Conservation (phyloP, 1,140 invertebrate species). For the Bombus consobrinus region DNA sequence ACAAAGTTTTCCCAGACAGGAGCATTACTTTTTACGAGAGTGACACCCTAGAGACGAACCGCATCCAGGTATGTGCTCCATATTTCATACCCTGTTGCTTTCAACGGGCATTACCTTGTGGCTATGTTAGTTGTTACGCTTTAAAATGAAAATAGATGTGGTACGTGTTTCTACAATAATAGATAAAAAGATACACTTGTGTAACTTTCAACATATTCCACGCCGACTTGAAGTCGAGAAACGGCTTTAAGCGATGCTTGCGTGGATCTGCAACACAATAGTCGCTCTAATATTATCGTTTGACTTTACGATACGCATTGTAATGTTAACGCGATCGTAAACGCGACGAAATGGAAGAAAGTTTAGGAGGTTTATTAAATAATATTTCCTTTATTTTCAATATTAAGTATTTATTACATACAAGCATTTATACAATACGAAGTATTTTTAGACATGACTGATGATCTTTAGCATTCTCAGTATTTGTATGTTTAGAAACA, state of each 20-base stretch:
- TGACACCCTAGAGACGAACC: slow-evolving; percentile 52
- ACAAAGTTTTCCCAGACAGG: slow-evolving; percentile 13
- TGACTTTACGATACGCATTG: too few relatives aligned
- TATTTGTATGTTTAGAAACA: slow-evolving; percentile 69
- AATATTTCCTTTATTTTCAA: slow-evolving; percentile 41
- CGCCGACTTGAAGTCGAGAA: neutral
- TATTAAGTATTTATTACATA: slow-evolving; percentile 79
- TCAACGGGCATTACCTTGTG: slow-evolving; percentile 43
- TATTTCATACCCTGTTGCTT: slow-evolving; percentile 60
- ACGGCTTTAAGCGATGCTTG: neutral
- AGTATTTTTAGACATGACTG: slow-evolving; percentile 76
- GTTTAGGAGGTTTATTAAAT: slow-evolving; percentile 27
- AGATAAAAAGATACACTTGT: neutral
- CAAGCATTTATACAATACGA: slow-evolving; percentile 77
- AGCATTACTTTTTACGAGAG: slow-evolving; percentile 61
- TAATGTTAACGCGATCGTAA: neutral
- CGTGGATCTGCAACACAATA: neutral
- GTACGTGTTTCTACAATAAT: neutral
- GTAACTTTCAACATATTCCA: neutral
- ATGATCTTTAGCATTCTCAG: slow-evolving; percentile 72
- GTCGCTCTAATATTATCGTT: neutral
- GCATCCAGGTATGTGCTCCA: slow-evolving; percentile 31
- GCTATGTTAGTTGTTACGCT: slow-evolving; percentile 28
- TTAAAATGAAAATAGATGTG: slow-evolving; percentile 36
- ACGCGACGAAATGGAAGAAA: slow-evolving; percentile 1